A percentile compares a stretch with the other conserved stretches of the same genome.
These are phyloP conservation scores for Exocentrus adspersus DNA, from an alignment of 2,888 invertebrate genomes.

Conservation along the genomic window DNA sequence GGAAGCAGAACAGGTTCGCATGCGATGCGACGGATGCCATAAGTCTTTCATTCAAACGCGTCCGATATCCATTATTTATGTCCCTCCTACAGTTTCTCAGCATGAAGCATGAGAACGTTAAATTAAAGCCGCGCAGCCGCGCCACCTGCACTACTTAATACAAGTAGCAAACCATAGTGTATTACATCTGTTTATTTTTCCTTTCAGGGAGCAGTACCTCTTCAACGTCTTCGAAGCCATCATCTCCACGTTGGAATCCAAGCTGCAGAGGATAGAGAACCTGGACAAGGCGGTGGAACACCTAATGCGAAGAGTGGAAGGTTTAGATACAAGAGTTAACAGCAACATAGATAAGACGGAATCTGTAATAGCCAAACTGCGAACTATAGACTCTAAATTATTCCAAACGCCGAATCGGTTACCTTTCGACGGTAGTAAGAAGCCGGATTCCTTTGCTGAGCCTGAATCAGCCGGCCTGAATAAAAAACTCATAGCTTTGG, in stretches of 20 bases:
- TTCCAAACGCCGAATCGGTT: constrained; percentile 66
- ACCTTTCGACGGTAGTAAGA: constrained; percentile 37
- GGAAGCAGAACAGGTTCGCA: background rate
- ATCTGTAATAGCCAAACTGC: constrained; percentile 80
- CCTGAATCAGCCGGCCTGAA: constrained; percentile 68
- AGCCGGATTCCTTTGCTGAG: constrained; percentile 48
- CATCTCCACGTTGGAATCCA: constrained; percentile 87
- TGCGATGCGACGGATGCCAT: background rate
- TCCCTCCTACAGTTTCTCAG: background rate
- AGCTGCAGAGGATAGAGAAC: constrained; percentile 87
- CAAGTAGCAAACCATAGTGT: no score
- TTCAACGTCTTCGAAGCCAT: constrained; percentile 91
- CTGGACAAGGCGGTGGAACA: constrained; percentile 89
- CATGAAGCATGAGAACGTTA: background rate
- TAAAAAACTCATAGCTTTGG: constrained; percentile 75
- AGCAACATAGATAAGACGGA: constrained; percentile 89
- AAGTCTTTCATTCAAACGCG: constrained; percentile 4
- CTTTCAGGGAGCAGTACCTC: constrained; percentile 86
- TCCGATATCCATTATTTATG: constrained; percentile 2
- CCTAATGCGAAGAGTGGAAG: constrained; percentile 85
- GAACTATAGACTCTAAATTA: constrained; percentile 79
- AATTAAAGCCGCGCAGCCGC: background rate
- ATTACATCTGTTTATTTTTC: no score
- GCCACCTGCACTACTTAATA: background rate
- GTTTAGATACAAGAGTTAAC: constrained; percentile 81